Evolutionary conservation across 2,888 invertebrate species (phyloP).

Genomic region (Schizotus pectinicornis): DNA sequence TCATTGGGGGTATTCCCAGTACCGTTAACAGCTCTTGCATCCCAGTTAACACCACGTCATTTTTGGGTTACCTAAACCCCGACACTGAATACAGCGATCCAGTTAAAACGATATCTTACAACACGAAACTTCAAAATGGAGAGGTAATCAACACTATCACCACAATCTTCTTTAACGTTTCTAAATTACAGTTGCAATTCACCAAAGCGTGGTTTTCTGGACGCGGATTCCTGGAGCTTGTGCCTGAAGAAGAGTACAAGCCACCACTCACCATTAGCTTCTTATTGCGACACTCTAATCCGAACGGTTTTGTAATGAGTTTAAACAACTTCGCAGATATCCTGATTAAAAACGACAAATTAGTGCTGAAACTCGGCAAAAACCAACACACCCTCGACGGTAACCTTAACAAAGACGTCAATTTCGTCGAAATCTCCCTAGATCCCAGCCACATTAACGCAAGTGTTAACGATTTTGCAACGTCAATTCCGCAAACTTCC

Average conservation of each 20-base stretch:
- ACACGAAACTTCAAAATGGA: conserved; percentile 21
- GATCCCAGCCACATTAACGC: conserved; percentile 4
- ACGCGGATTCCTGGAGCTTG: conserved; percentile 82
- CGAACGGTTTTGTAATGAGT: conserved; percentile 39
- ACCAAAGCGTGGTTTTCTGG: conserved; percentile 80
- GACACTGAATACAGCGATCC: conserved; percentile 19
- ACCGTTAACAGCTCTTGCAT: conserved; percentile 60
- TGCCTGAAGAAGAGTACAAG: conserved; percentile 62
- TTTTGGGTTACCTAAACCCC: conserved; percentile 43
- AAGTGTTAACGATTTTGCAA: conserved; percentile 20
- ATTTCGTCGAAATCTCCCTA: conserved; percentile 31
- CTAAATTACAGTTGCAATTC: conserved; percentile 45
- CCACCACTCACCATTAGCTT: conserved; percentile 29
- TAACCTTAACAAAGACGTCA: conserved; percentile 19
- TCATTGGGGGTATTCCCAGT: conserved; percentile 86
- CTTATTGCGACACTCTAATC: conserved; percentile 35
- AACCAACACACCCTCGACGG: conserved; percentile 4
- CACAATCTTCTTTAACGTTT: conserved; percentile 4
- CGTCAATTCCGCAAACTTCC: neutral
- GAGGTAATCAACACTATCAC: conserved; percentile 18
- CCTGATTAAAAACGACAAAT: conserved; percentile 29
- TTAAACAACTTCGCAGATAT: conserved; percentile 32
- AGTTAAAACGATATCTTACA: conserved; percentile 9
- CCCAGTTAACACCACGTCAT: conserved; percentile 58
- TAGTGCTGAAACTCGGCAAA: conserved; percentile 6